These are phyloP conservation scores for Drosophila kanapiae DNA, from an alignment of 1,140 invertebrate genomes.

Conservation along the genomic window DNA sequence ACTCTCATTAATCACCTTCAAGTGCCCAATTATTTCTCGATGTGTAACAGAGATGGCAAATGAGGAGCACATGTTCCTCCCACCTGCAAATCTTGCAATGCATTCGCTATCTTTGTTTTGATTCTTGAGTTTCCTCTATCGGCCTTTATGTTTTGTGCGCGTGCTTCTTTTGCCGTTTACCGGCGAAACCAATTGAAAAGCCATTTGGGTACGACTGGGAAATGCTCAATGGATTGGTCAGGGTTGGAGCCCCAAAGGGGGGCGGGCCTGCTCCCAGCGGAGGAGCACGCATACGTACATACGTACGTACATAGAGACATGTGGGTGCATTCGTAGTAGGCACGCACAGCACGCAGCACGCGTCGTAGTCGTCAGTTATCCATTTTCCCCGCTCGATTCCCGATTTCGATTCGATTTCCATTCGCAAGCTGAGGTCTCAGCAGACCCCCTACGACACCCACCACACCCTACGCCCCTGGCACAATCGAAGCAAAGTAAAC, in stretches of 20 bases:
- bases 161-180: slow-evolving; percentile 64
- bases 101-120: slow-evolving; percentile 72
- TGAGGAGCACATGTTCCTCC: slow-evolving; percentile 26
- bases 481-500: slow-evolving; percentile 80
- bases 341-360: slow-evolving; percentile 77
- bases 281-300: slow-evolving; percentile 50
- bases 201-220: slow-evolving; percentile 60
- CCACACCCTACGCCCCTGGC: slow-evolving; percentile 25
- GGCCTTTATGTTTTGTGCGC: slow-evolving; percentile 70
- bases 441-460: slow-evolving; percentile 1
- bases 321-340: slow-evolving; percentile 54
- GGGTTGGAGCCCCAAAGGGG: slow-evolving; percentile 1
- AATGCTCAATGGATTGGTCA: slow-evolving; percentile 47
- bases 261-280: slow-evolving; percentile 3
- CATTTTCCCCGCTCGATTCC: slow-evolving; percentile 21
- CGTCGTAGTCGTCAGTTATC: slow-evolving; percentile 44
- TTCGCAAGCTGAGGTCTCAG: slow-evolving; percentile 38
- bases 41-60: slow-evolving; percentile 11
- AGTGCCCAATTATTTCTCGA: neutral
- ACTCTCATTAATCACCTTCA: neutral
- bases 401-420: slow-evolving; percentile 52
- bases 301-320: slow-evolving; percentile 24
- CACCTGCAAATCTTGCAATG: slow-evolving; percentile 27
- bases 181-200: slow-evolving; percentile 77
- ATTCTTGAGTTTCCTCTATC: slow-evolving; percentile 71